A percentile compares a stretch with the other conserved stretches of the same genome.
Evolutionary conservation across 1,140 invertebrate species (phyloP).

Genomic region (Micrasema longulum): DNA sequence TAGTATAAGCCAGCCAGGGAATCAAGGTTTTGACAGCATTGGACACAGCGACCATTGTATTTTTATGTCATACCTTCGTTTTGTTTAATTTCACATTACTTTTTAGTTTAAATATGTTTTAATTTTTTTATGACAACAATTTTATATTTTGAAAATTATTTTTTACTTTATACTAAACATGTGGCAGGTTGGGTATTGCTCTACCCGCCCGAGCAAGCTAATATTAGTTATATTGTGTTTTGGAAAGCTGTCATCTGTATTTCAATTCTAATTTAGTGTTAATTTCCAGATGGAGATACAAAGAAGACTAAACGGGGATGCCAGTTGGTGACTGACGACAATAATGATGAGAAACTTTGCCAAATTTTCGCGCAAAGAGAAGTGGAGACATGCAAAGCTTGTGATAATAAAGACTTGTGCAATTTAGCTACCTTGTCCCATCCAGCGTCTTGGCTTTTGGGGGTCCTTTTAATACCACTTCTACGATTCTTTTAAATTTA

Average conservation of each 20-base stretch:
- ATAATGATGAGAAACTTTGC: not conserved
- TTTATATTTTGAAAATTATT: not conserved
- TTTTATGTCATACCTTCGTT: too few species aligned
- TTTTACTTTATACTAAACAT: too few species aligned
- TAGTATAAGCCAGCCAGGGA: too few species aligned
- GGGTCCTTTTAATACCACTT: not conserved
- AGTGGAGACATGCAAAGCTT: not conserved
- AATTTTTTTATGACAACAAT: not conserved
- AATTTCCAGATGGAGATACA: slow-evolving; percentile 3
- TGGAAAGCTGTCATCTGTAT: too few species aligned
- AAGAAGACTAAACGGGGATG: slow-evolving; percentile 12
- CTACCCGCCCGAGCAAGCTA: too few species aligned
- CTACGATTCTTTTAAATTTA: not conserved
- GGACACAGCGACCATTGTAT: too few species aligned
- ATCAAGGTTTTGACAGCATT: too few species aligned
- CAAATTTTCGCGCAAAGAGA: not conserved
- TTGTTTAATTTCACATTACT: too few species aligned
- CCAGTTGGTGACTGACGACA: not conserved
- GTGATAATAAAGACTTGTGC: not conserved
- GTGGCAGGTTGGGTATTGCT: too few species aligned
- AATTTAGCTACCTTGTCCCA: not conserved
- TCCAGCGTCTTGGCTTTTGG: not conserved
- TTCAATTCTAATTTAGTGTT: too few species aligned
- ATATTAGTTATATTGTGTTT: too few species aligned
- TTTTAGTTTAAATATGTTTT: too few species aligned